Conservation (phyloP, 2,797 vertebrate genomes). For the Gallinago solitaria region DNA sequence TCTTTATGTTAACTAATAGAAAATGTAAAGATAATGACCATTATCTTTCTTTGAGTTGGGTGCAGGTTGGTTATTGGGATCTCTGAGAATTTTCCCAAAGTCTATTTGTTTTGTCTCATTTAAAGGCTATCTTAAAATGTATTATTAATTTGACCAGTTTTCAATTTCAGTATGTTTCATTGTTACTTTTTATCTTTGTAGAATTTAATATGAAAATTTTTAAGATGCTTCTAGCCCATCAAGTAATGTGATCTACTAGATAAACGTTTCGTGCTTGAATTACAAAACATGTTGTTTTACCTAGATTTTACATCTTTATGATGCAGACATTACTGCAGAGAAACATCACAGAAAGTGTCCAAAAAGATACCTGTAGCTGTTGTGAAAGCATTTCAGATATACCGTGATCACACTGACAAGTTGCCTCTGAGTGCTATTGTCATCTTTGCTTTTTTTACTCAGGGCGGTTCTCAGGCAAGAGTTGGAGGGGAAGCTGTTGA, state of each 20-base stretch:
- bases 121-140: neutral
- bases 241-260: neutral
- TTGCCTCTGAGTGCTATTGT: neutral
- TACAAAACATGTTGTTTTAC: neutral
- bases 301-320: neutral
- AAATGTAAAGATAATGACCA: neutral
- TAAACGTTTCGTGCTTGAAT: neutral
- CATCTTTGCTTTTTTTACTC: neutral
- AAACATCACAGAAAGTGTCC: neutral
- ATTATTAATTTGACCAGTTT: neutral
- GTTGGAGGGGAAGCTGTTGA: constrained; percentile 78
- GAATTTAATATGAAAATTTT: neutral
- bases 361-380: neutral
- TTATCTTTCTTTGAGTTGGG: neutral
- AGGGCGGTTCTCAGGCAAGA: constrained; percentile 71
- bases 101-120: neutral
- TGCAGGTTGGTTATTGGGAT: neutral
- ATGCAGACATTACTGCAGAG: neutral
- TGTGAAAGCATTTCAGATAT: neutral
- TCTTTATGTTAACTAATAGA: neutral
- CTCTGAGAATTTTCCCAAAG: neutral
- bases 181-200: neutral
- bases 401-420: neutral
- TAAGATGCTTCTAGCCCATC: neutral
- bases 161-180: neutral